Conservation (phyloP, 2,888 invertebrate genomes). For the Clunio marinus region DNA sequence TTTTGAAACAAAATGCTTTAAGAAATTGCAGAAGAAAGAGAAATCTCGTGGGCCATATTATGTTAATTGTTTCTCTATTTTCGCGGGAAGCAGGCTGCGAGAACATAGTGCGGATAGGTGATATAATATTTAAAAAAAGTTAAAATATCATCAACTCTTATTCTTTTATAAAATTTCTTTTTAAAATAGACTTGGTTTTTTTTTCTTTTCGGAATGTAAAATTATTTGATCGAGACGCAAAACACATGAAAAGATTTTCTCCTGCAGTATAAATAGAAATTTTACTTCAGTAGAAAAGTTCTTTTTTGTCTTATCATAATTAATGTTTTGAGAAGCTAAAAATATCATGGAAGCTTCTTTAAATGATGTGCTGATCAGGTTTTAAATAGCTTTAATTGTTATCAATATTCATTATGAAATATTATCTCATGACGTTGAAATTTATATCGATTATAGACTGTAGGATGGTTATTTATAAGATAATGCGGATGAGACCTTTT, state of each 20-base stretch:
- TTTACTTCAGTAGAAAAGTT: not conserved
- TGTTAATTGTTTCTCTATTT: not conserved
- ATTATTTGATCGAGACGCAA: not conserved
- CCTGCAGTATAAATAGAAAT: not conserved
- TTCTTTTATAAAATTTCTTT: not conserved
- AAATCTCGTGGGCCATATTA: not conserved
- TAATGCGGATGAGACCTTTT: too few species aligned
- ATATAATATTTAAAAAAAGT: not conserved
- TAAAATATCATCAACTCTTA: not conserved
- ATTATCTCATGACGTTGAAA: too few species aligned
- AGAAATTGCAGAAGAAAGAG: not conserved
- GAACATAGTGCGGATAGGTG: not conserved
- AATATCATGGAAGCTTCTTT: not conserved
- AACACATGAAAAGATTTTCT: not conserved
- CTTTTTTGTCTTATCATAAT: constrained; percentile 1
- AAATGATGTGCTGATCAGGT: not conserved
- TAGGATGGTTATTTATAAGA: too few species aligned
- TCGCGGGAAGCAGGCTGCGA: not conserved
- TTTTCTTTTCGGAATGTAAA: not conserved
- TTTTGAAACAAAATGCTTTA: constrained; percentile 5
- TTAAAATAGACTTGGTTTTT: not conserved
- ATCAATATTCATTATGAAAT: too few species aligned
- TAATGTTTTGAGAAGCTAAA: not conserved
- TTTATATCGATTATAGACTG: too few species aligned
- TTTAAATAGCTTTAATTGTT: too few species aligned